phyloP scores from a whole-genome alignment of 2,888 invertebrate genomes.

The Ophion slaviceki region DNA sequence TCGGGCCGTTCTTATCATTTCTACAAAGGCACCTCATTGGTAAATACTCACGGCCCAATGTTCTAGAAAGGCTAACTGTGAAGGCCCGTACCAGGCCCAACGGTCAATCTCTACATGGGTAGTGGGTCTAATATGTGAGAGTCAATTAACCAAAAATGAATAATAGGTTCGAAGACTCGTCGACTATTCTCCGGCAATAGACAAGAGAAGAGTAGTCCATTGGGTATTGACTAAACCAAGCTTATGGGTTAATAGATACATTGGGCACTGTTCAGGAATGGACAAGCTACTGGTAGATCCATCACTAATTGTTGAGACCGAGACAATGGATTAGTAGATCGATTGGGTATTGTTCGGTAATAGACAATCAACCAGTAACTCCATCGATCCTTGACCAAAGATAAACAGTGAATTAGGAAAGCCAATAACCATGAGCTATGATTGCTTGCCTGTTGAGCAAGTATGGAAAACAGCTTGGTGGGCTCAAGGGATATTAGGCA shows the following conservation, averaged over 20 bases:
- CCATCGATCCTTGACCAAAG: neutral
- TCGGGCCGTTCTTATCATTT: too few species aligned
- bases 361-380: neutral
- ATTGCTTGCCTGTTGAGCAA: neutral
- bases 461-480: neutral
- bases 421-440: neutral
- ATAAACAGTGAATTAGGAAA: neutral
- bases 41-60: too few species aligned
- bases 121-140: neutral
- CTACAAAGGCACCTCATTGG: too few species aligned
- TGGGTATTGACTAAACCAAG: neutral
- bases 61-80: too few species aligned
- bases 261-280: neutral
- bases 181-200: neutral
- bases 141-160: neutral
- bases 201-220: neutral
- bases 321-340: neutral
- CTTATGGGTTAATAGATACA: neutral
- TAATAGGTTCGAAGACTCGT: neutral
- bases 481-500: neutral
- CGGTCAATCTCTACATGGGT: too few species aligned
- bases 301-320: neutral
- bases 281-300: neutral
- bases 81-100: too few species aligned
- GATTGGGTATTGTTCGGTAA: neutral